Evolutionary conservation across 2,113 vertebrate genomes (phyloP).

Genomic region (Mormyrus iriodes): DNA sequence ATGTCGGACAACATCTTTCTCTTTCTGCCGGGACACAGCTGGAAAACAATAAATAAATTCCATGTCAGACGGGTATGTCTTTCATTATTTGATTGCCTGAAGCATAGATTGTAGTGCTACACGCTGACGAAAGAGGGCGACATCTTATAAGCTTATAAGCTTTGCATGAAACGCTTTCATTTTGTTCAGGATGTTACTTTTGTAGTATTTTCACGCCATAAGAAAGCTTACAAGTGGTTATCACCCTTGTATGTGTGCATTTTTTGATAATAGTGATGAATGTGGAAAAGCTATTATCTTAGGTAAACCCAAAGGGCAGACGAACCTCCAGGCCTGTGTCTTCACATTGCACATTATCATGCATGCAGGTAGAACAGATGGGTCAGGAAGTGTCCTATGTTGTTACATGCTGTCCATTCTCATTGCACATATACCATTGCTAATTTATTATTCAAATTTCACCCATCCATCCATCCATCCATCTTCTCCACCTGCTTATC

Average conservation of each 20-base stretch:
- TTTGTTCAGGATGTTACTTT: neutral
- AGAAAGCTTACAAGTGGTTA: neutral
- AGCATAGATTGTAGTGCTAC: constrained; percentile 26
- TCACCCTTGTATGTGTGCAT: neutral
- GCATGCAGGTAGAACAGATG: neutral
- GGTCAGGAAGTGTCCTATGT: neutral
- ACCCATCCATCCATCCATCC: neutral
- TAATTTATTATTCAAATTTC: neutral
- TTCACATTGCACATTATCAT: neutral
- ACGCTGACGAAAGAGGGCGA: constrained; percentile 45
- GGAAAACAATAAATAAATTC: constrained; percentile 10
- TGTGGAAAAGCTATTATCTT: neutral
- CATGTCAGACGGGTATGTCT: neutral
- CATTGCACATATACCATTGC: neutral
- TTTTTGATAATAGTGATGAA: neutral
- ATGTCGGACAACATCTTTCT: neutral
- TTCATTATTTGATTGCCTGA: constrained; percentile 12
- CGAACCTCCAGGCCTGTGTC: neutral
- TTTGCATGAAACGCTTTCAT: neutral
- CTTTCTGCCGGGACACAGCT: constrained; percentile 6
- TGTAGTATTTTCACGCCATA: neutral
- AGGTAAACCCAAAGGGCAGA: neutral
- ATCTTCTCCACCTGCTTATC: neutral
- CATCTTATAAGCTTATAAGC: constrained; percentile 35
- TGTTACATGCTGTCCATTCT: neutral